Conservation (phyloP, 2,888 invertebrate genomes). For the Zele albiditarsus region DNA sequence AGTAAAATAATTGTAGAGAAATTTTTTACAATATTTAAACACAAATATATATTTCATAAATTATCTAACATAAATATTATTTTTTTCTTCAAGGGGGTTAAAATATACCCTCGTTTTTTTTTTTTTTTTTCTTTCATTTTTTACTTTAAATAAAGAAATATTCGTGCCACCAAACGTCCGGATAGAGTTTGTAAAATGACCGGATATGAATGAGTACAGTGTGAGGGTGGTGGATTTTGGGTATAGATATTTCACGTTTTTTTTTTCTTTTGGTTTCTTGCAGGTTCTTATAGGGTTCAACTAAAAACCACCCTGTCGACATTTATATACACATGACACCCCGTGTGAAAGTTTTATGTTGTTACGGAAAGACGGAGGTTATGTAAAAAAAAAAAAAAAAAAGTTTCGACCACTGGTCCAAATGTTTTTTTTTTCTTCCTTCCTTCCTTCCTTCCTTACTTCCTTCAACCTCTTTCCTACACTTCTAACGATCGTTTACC, state of each 20-base stretch:
- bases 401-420: slow-evolving; percentile 27
- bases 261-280: background rate
- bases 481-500: slow-evolving; percentile 45
- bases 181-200: background rate
- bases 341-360: background rate
- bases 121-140: too few species aligned
- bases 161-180: background rate
- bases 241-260: background rate
- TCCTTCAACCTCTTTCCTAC: slow-evolving; percentile 17
- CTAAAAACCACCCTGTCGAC: background rate
- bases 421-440: slow-evolving; percentile 31
- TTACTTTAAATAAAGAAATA: background rate
- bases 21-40: too few species aligned
- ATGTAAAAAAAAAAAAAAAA: slow-evolving; percentile 23
- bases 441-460: slow-evolving; percentile 6
- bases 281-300: background rate
- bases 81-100: background rate
- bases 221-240: too few species aligned
- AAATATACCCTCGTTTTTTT: background rate
- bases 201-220: background rate
- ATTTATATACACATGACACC: background rate
- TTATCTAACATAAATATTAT: too few species aligned
- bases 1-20: too few species aligned
- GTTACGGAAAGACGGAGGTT: background rate
- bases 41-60: too few species aligned